A percentile compares a stretch with the other conserved stretches of the same genome.
Evolutionary conservation across 2,797 vertebrate species (phyloP).

Genomic region (Bufotes viridis): DNA sequence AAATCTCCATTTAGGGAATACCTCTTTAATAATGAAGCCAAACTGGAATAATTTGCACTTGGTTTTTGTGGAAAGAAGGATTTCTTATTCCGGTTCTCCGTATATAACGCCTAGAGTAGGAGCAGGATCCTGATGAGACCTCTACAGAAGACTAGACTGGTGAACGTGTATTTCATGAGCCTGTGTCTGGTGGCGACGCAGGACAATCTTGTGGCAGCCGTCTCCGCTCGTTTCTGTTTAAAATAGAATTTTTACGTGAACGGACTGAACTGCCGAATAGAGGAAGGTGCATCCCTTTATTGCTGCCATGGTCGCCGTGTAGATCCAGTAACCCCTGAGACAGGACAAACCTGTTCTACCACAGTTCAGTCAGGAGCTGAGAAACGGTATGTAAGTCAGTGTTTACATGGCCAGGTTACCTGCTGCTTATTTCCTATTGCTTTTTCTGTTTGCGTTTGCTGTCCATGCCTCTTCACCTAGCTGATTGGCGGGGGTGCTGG

Average conservation of each 20-base stretch:
- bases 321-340: not conserved
- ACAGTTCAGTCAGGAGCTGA: too few relatives aligned
- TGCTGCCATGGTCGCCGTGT: not conserved
- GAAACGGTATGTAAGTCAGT: too few relatives aligned
- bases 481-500: too few relatives aligned
- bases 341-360: not conserved
- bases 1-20: too few relatives aligned
- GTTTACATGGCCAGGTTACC: too few relatives aligned
- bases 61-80: not conserved
- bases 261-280: not conserved
- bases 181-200: slow-evolving; percentile 14
- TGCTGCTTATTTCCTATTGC: too few relatives aligned
- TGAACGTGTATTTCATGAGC: slow-evolving; percentile 37
- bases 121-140: slow-evolving; percentile 11
- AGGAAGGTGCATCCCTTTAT: not conserved
- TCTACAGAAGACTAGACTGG: slow-evolving; percentile 7
- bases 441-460: too few relatives aligned
- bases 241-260: not conserved
- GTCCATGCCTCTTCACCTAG: too few relatives aligned
- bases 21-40: not conserved
- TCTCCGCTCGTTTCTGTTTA: not conserved
- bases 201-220: not conserved
- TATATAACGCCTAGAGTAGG: not conserved
- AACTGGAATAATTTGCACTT: not conserved
- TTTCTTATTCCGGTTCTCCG: not conserved